Evolutionary conservation across 2,113 vertebrate species (phyloP), one percentile per base, ranked within the genome.

Genomic region (Solea solea): DNA sequence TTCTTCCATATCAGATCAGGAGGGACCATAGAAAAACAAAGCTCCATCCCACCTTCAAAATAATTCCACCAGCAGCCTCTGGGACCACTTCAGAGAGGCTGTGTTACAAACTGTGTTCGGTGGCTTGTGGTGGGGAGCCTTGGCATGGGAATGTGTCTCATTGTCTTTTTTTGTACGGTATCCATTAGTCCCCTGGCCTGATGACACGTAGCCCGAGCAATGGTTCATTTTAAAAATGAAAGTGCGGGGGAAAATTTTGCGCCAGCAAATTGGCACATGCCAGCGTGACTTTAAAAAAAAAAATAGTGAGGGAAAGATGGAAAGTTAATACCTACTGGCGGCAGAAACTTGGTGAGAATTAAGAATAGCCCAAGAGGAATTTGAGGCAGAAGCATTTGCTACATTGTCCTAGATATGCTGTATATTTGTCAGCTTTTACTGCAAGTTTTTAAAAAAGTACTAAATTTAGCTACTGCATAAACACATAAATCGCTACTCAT

Each of bases 1-100:
- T 69, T 56, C 61, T 63, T 76, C 70, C 77, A 76, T 39, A 74
- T 82, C 73, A 59, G 64, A 83, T 81, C 63, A 71, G 66, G 52
- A 67, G 42, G 60, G 76, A 71, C 46, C 39, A 3, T 6, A 34
- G 2, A 21, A 78, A 77, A 65, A 64, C 58, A 58, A 53, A 74
- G 76, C 62, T 21, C 14, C 57, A 73, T 74, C 73, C 78, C 53
- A 73, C 72, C 68, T 83, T 66, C 28, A 75, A 76, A 64, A 21
- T 14, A 48, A 13, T 9, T 65, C 59, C 58, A 68, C 82, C 73
- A 69, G 48, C 64, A 64, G 53, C 52, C 62, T 28, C 51, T 48
- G 10, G 48, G 56, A 25, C 51, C 56, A 59, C 62, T 50, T 58
- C 63, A 73, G 48, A 77, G 59, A 15, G 25, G 3, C 72, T 81